phyloP scores from a whole-genome alignment of 2,113 vertebrate species.

The Desmodus rotundus region DNA sequence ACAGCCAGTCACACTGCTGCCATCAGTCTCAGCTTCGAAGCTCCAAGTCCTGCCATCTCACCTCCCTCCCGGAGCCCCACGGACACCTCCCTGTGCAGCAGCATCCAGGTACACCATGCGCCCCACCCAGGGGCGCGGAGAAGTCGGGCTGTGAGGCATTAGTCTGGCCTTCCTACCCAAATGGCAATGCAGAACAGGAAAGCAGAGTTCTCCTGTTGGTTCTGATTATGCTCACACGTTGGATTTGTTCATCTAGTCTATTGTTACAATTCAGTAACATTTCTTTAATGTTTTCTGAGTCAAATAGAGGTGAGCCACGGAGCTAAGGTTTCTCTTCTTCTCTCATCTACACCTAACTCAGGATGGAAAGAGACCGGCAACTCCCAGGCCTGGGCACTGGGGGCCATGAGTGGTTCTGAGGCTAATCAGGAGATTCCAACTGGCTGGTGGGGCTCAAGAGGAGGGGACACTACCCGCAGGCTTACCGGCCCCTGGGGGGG shows the following conservation, averaged over 20 bases:
- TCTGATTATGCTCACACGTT: background rate
- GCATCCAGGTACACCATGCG: background rate
- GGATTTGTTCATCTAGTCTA: background rate
- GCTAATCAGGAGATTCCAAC: background rate
- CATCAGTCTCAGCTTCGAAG: background rate
- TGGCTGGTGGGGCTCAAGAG: background rate
- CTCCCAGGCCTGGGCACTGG: background rate
- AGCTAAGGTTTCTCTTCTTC: background rate
- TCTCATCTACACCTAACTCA: background rate
- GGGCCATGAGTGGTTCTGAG: background rate
- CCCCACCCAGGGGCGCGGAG: background rate
- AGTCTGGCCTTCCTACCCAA: background rate
- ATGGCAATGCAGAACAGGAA: background rate
- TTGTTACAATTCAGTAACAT: background rate
- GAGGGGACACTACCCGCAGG: background rate
- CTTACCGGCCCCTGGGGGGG: background rate
- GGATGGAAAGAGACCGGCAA: background rate
- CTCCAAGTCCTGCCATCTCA: background rate
- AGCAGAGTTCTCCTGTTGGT: background rate
- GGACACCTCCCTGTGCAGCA: too few relatives aligned
- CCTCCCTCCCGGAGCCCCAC: background rate
- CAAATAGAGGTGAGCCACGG: background rate
- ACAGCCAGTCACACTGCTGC: background rate
- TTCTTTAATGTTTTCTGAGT: background rate
- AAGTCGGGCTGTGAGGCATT: background rate